Evolutionary conservation across 2,797 vertebrate genomes (phyloP).

Genomic region (Thalassophryne amazonica): DNA sequence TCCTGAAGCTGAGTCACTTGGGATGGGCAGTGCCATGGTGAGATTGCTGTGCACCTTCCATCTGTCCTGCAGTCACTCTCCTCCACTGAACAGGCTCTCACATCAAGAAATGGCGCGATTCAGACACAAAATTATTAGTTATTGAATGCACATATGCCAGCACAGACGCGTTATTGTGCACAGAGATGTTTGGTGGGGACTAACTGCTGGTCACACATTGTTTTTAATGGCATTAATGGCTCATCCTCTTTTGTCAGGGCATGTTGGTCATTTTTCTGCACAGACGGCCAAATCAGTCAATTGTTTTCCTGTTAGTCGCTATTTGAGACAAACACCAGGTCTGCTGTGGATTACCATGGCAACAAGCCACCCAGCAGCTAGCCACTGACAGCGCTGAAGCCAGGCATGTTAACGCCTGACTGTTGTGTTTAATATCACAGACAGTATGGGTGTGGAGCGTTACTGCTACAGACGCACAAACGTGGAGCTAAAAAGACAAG

Average conservation of each 20-base stretch:
- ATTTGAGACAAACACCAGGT: constrained; percentile 33
- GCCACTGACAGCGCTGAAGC: background rate
- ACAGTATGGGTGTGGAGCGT: no score
- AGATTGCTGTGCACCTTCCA: constrained; percentile 7
- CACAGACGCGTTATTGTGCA: background rate
- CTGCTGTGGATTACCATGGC: constrained; percentile 63
- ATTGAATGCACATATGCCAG: background rate
- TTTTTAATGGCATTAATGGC: no score
- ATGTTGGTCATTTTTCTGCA: background rate
- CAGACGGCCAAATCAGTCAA: constrained; percentile 17
- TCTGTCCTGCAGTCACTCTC: constrained; percentile 22
- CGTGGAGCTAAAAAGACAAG: no score
- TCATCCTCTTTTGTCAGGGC: no score
- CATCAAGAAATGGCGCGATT: no score
- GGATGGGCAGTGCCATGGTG: constrained; percentile 18
- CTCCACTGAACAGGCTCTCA: background rate
- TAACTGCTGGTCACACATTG: no score
- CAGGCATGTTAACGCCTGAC: constrained; percentile 11
- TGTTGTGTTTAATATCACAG: constrained; percentile 4
- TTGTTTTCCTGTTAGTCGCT: constrained; percentile 32
- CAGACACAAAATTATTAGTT: constrained; percentile 4
- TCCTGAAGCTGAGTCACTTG: constrained; percentile 74
- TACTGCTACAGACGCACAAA: no score
- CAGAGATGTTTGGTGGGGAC: no score
- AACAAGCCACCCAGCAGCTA: constrained; percentile 44